Evolutionary conservation across 2,888 invertebrate genomes (phyloP).

Genomic region (Cantharis nigra): DNA sequence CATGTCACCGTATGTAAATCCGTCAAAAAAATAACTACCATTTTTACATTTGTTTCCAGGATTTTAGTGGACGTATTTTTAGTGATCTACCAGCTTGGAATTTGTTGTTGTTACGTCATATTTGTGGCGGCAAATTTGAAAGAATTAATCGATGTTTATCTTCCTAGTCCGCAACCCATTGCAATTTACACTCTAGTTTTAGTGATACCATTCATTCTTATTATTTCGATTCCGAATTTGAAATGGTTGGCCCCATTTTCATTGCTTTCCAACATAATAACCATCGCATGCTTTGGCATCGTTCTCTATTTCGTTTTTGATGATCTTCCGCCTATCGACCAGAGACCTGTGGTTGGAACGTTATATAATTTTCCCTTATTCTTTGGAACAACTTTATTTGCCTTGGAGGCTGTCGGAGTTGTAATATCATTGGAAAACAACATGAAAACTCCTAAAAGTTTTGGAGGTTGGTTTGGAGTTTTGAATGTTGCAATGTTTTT

Average conservation of each 20-base stretch:
- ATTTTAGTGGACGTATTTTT: slow-evolving; percentile 75
- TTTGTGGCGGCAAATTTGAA: slow-evolving; percentile 62
- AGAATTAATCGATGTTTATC: slow-evolving; percentile 47
- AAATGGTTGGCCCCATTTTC: slow-evolving; percentile 90
- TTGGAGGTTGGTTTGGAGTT: slow-evolving; percentile 77
- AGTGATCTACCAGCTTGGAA: slow-evolving; percentile 90
- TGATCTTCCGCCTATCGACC: slow-evolving; percentile 67
- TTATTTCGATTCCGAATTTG: slow-evolving; percentile 83
- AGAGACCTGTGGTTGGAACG: slow-evolving; percentile 67
- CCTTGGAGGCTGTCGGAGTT: slow-evolving; percentile 93
- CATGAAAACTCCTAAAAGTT: slow-evolving; percentile 82
- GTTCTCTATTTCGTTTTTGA: slow-evolving; percentile 85
- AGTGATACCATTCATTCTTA: slow-evolving; percentile 69
- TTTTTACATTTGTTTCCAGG: slow-evolving; percentile 58
- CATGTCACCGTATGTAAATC: slow-evolving; percentile 39
- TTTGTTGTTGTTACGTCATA: slow-evolving; percentile 94
- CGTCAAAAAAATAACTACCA: neutral
- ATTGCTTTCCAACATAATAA: slow-evolving; percentile 83
- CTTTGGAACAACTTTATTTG: slow-evolving; percentile 95
- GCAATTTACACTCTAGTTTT: slow-evolving; percentile 48
- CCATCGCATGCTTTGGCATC: slow-evolving; percentile 81
- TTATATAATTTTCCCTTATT: slow-evolving; percentile 81
- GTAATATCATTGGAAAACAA: slow-evolving; percentile 89
- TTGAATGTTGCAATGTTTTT: slow-evolving; percentile 81
- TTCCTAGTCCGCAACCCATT: slow-evolving; percentile 34